Base-by-base conservation (phyloP, 2,888 invertebrate genomes). In the Phortica magna region DNA sequence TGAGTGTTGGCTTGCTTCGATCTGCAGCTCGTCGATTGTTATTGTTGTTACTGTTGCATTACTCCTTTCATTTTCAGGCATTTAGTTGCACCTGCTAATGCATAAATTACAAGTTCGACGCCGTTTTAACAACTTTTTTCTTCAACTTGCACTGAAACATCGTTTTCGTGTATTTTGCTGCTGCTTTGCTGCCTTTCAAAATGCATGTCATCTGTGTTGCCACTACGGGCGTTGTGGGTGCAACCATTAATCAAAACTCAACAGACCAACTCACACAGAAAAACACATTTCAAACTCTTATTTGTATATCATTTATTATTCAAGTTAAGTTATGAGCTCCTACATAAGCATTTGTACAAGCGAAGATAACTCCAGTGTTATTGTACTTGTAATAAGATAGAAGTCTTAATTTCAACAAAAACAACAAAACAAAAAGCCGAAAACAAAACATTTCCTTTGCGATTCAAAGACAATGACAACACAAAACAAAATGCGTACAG, bases 131-230 rank as follows among this genome's bases (percentile, higher is more conserved):
- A 22, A n/a, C 70, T 42, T 6, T 41, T 42, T 67, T 67, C 48
- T 19, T 59, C 22, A 61, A 61, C 61, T 61, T 17, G 19, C 2
- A 17, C 22, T 19, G 61, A 17, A 55, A 55, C 55, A 55, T 61
- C 22, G 7, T 61, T 65, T 64, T 68, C 55, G 0, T 43, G 17
- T 74, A 70, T 43, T 55, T 65, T 53, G 71, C 41, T 87, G 43
- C 22, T 85, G 87, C 87, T 31, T 88, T 87, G 85, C 87, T 86
- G 87, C 88, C 85, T 86, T 86, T 88, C 85, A 88, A 64, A 65
- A 53, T 43, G 61, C 61, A n/a, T 19, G 79, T 74, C 78, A 55
- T 75, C 70, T 48, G n/a, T 57, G 68, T 61, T 55, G 17, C 70
- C 48, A 17, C 61, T 31, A 57, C 42, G 79, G 82, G 80, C 79